Percentiles rank a stretch among this genome's conserved stretches.
Conservation (phyloP, 2,797 vertebrate species). For the Hippocampus kuda region DNA sequence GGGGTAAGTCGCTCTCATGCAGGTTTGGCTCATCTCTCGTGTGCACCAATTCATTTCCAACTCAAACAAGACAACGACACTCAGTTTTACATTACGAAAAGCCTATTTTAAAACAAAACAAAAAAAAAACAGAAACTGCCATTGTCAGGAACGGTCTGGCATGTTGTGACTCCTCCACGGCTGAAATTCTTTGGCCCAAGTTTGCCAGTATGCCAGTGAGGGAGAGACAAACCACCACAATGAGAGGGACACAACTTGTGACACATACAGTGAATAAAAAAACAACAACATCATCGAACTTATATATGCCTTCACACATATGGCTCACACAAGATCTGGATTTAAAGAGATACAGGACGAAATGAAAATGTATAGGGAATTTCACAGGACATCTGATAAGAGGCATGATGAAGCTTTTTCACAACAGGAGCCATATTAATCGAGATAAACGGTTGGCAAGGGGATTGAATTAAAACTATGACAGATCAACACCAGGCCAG, state of each 20-base stretch:
- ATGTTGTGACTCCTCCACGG: neutral
- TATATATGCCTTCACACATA: neutral
- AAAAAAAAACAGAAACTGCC: neutral
- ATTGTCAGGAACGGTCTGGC: neutral
- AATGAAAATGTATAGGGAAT: neutral
- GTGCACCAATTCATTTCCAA: neutral
- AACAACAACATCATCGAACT: neutral
- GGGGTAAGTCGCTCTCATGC: constrained; percentile 22
- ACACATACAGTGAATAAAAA: neutral
- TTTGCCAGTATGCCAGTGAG: neutral
- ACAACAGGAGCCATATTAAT: neutral
- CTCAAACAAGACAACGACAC: neutral
- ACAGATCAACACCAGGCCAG: constrained; percentile 21
- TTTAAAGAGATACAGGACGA: neutral
- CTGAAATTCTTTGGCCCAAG: neutral
- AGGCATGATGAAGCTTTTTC: too few species aligned
- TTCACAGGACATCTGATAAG: neutral
- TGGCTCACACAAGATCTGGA: neutral
- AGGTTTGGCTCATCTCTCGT: too few species aligned
- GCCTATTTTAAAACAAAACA: neutral
- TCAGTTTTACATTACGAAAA: neutral
- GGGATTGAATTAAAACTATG: constrained; percentile 1
- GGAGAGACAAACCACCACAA: neutral
- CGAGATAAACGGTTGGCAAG: constrained; percentile 1
- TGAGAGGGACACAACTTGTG: neutral